Conservation (phyloP, 2,797 vertebrate species). For the Hafferia zeledoni region DNA sequence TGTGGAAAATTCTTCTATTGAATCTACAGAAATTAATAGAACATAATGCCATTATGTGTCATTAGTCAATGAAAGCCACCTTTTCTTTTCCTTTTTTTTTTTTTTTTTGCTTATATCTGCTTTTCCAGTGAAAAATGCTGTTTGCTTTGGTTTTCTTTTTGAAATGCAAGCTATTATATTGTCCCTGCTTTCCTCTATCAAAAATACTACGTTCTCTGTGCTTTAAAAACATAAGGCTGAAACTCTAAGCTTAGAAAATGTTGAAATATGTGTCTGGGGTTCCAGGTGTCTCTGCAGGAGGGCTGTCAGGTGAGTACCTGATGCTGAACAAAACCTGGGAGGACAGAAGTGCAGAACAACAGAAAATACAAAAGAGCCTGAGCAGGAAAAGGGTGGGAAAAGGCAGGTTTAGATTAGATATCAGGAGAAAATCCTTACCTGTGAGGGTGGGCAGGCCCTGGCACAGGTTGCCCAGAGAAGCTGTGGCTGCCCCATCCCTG, state of each 20-base stretch:
- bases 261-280: background rate
- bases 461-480: fast-evolving
- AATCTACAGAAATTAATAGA: background rate
- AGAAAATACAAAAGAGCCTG: background rate
- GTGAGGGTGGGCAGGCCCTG: fast-evolving
- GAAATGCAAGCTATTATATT: background rate
- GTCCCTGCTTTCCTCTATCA: background rate
- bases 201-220: background rate
- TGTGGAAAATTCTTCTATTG: background rate
- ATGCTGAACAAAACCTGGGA: background rate
- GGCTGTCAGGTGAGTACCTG: background rate
- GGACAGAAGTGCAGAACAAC: background rate
- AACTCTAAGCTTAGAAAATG: background rate
- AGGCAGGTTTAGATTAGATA: background rate
- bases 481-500: background rate
- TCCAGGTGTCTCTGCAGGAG: background rate
- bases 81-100: background rate
- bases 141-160: background rate
- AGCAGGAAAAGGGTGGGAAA: background rate
- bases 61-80: background rate
- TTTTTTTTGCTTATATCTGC: fast-evolving
- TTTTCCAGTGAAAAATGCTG: background rate
- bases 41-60: background rate
- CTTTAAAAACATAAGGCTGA: background rate
- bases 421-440: background rate